Percentiles rank a stretch among this genome's conserved stretches.
These are phyloP conservation scores for Catharus ustulatus DNA, from an alignment of 2,797 vertebrate species.

Conservation along the genomic window DNA sequence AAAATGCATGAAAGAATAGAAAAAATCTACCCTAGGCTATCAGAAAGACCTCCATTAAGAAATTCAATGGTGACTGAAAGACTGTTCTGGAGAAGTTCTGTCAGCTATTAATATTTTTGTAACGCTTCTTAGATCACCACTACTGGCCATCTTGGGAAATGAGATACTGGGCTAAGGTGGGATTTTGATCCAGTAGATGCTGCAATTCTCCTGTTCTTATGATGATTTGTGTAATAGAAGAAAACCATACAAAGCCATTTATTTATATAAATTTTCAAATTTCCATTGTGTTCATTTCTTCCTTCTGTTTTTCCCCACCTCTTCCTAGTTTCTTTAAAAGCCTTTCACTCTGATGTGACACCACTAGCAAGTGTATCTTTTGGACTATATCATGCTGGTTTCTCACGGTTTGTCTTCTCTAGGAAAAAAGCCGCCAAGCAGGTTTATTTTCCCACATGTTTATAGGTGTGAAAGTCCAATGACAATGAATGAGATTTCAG, in stretches of 20 bases:
- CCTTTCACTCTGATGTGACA: not conserved
- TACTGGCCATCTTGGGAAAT: not conserved
- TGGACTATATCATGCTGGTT: not conserved
- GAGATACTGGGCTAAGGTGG: not conserved
- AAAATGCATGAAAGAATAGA: not conserved
- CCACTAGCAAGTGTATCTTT: not conserved
- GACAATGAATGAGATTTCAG: slow-evolving; percentile 17
- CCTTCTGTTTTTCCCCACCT: not conserved
- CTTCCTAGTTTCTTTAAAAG: not conserved
- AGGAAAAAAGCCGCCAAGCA: not conserved
- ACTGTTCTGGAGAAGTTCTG: not conserved
- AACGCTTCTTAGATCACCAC: not conserved
- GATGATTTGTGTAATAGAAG: not conserved
- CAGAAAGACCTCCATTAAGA: not conserved
- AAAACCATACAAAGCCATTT: not conserved
- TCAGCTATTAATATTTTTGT: not conserved
- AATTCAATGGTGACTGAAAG: not conserved
- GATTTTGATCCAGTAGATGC: not conserved
- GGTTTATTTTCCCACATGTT: not conserved
- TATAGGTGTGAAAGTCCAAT: not conserved
- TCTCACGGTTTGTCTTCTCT: not conserved
- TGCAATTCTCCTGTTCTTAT: not conserved
- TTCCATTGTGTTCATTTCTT: not conserved
- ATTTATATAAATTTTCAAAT: not conserved
- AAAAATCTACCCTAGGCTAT: not conserved